Percentiles rank a stretch among this genome's conserved stretches.
These are phyloP conservation scores for Lordiphosa clarofinis DNA, from an alignment of 1,140 invertebrate genomes.

Conservation along the genomic window DNA sequence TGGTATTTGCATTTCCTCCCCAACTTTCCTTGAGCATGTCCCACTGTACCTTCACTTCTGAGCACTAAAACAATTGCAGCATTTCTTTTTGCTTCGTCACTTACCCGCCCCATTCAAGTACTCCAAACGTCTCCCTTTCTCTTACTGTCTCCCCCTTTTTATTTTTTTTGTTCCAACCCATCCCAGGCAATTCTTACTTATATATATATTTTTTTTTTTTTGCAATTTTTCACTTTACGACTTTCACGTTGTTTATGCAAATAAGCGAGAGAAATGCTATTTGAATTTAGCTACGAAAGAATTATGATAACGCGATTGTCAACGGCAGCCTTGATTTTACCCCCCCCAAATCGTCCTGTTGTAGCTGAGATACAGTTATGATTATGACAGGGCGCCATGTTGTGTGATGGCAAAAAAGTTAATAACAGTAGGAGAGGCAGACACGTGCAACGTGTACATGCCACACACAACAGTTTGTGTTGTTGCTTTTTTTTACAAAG, in stretches of 20 bases:
- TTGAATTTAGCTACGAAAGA: slow-evolving; percentile 62
- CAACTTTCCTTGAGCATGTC: no score
- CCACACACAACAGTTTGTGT: slow-evolving; percentile 60
- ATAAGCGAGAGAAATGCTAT: slow-evolving; percentile 67
- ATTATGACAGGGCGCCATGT: slow-evolving; percentile 65
- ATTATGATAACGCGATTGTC: slow-evolving; percentile 76
- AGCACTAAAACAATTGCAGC: slow-evolving; percentile 38
- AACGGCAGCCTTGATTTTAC: slow-evolving; percentile 56
- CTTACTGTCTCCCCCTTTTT: slow-evolving; percentile 2
- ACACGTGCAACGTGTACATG: slow-evolving; percentile 58
- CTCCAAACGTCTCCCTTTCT: slow-evolving; percentile 6
- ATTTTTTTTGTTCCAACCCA: background rate
- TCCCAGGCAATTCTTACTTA: slow-evolving; percentile 13
- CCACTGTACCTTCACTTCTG: slow-evolving; percentile 15
- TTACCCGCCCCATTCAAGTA: slow-evolving; percentile 34
- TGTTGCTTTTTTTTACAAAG: slow-evolving; percentile 57
- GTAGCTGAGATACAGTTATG: slow-evolving; percentile 49
- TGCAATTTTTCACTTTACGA: slow-evolving; percentile 74
- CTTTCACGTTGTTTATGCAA: slow-evolving; percentile 75
- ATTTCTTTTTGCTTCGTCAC: slow-evolving; percentile 33
- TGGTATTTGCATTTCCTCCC: no score
- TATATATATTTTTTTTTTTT: slow-evolving; percentile 44
- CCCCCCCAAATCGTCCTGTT: slow-evolving; percentile 13
- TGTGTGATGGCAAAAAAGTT: slow-evolving; percentile 49
- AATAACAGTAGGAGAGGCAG: slow-evolving; percentile 22